phyloP scores from a whole-genome alignment of 1,140 invertebrate species.

The Heterodera schachtii region DNA sequence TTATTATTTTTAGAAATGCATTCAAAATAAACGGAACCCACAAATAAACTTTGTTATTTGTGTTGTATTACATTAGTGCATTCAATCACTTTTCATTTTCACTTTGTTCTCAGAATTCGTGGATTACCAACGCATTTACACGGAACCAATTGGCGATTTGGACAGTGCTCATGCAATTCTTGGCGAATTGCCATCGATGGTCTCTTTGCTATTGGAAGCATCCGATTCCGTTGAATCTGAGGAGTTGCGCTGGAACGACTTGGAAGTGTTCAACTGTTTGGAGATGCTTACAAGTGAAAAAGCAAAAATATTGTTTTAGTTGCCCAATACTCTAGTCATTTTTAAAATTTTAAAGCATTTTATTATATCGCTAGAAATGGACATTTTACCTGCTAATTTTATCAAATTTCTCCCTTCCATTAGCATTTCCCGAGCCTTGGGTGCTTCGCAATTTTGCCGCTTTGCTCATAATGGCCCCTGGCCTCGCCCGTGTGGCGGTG shows the following conservation, averaged over 20 bases:
- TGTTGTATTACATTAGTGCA: no score
- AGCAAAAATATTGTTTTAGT: not conserved
- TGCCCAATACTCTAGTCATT: no score
- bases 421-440: constrained; percentile 40
- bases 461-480: constrained; percentile 27
- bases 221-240: not conserved
- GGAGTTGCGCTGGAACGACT: constrained; percentile 35
- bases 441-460: constrained; percentile 41
- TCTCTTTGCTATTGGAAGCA: constrained; percentile 24
- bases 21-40: no score
- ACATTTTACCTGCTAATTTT: not conserved
- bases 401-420: constrained; percentile 15
- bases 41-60: no score
- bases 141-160: constrained; percentile 24
- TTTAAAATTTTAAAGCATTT: not conserved
- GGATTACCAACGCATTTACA: constrained; percentile 21
- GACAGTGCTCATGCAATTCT: constrained; percentile 24
- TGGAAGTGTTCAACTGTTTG: constrained; percentile 36
- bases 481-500: constrained; percentile 32
- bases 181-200: constrained; percentile 29
- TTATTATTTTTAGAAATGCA: no score
- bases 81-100: constrained; percentile 11
- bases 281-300: constrained; percentile 34
- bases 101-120: constrained; percentile 31
- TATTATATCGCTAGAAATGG: no score